Conservation (phyloP, 2,113 vertebrate genomes). For the Ciconia stormi region DNA sequence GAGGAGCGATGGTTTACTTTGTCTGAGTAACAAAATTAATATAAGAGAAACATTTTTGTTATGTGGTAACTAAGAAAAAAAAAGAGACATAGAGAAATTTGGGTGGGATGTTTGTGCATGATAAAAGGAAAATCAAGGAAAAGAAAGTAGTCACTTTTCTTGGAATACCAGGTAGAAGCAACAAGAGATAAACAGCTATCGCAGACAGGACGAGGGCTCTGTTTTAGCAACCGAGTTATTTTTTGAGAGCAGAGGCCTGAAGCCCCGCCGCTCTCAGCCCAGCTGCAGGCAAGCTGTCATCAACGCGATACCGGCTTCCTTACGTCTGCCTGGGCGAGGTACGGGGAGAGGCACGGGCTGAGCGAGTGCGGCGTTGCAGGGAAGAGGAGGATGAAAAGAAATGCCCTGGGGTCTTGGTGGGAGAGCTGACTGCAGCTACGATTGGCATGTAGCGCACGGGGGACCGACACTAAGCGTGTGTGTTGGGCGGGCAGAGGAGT, state of each 20-base stretch:
- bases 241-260: neutral
- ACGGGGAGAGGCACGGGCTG: neutral
- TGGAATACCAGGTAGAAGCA: slow-evolving; percentile 29
- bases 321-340: neutral
- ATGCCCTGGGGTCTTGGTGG: neutral
- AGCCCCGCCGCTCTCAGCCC: neutral
- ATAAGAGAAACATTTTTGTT: slow-evolving; percentile 87
- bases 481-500: neutral
- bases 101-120: slow-evolving; percentile 39
- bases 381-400: neutral
- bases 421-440: neutral
- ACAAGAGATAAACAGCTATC: neutral
- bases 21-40: slow-evolving; percentile 86
- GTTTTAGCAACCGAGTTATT: neutral
- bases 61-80: slow-evolving; percentile 78
- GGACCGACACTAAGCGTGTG: accelerated
- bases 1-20: slow-evolving; percentile 86
- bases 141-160: slow-evolving; percentile 16
- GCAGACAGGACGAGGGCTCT: neutral
- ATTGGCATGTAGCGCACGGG: accelerated
- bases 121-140: slow-evolving; percentile 27
- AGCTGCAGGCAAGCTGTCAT: neutral
- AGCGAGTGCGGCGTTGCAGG: accelerated
- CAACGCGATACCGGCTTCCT: neutral
- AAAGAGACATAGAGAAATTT: slow-evolving; percentile 1